A percentile compares a stretch with the other conserved stretches of the same genome.
phyloP scores from a whole-genome alignment of 1,140 invertebrate species.

The Megathymus violae region DNA sequence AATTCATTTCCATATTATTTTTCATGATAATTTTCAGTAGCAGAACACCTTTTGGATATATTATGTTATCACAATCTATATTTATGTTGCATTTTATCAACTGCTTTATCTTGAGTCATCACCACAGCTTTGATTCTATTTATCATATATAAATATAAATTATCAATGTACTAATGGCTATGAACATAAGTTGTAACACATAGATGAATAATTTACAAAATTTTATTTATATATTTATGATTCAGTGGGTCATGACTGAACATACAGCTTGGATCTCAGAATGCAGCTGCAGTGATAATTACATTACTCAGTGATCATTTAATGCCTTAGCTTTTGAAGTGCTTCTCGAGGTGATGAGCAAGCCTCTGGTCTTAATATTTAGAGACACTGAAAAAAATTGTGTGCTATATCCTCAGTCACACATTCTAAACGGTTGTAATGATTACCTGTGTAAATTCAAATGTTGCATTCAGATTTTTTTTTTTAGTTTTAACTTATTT shows the following conservation, averaged over 20 bases:
- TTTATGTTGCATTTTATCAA: slow-evolving; percentile 73
- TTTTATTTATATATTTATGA: slow-evolving; percentile 73
- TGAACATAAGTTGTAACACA: slow-evolving; percentile 66
- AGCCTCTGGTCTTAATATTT: slow-evolving; percentile 35
- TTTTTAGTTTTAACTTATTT: slow-evolving; percentile 71
- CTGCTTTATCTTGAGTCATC: slow-evolving; percentile 63
- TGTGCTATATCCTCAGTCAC: slow-evolving; percentile 75
- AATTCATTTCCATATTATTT: slow-evolving; percentile 50
- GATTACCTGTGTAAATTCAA: slow-evolving; percentile 70
- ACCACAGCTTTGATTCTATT: slow-evolving; percentile 53
- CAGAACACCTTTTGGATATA: slow-evolving; percentile 37
- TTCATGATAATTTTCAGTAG: slow-evolving; percentile 55
- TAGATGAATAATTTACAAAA: slow-evolving; percentile 72
- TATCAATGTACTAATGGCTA: slow-evolving; percentile 73
- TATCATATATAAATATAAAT: slow-evolving; percentile 19
- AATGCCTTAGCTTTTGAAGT: slow-evolving; percentile 45
- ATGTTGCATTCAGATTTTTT: slow-evolving; percentile 81
- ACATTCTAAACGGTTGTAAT: slow-evolving; percentile 78
- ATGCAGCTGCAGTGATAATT: slow-evolving; percentile 74
- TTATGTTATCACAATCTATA: slow-evolving; percentile 53
- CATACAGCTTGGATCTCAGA: slow-evolving; percentile 82
- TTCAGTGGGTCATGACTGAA: slow-evolving; percentile 78
- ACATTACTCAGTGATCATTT: slow-evolving; percentile 50
- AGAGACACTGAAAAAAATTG: slow-evolving; percentile 53
- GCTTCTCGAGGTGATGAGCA: slow-evolving; percentile 38